Percentiles rank a stretch among this genome's conserved stretches.
Conservation (phyloP, 2,113 vertebrate species). For the Solenodon paradoxus region DNA sequence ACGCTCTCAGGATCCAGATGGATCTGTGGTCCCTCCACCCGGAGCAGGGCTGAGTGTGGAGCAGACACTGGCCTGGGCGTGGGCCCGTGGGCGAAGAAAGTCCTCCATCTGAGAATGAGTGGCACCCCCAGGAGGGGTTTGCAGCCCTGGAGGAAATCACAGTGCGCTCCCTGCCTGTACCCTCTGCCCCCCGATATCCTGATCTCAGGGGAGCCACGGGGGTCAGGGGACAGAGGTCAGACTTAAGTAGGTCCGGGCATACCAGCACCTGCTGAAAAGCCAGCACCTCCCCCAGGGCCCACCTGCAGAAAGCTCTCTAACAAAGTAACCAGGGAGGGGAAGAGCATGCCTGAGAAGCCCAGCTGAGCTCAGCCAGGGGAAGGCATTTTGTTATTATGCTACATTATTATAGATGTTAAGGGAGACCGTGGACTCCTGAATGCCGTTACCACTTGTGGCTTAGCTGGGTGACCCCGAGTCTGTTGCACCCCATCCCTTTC, state of each 20-base stretch:
- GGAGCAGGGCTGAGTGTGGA: neutral
- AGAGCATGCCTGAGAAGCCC: neutral
- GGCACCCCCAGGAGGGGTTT: neutral
- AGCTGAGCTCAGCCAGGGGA: neutral
- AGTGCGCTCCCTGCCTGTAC: neutral
- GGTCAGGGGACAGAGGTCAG: neutral
- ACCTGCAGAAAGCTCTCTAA: neutral
- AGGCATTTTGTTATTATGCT: neutral
- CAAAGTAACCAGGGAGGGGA: neutral
- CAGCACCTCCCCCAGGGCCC: neutral
- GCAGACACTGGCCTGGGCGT: neutral
- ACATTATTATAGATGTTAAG: neutral
- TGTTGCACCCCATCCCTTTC: no score
- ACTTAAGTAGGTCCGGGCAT: neutral
- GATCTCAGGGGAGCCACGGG: no score
- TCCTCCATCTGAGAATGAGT: neutral
- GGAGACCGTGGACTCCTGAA: neutral
- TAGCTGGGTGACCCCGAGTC: neutral
- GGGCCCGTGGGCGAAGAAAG: neutral
- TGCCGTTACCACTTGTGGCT: neutral
- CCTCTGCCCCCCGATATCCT: neutral
- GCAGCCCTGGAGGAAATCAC: neutral
- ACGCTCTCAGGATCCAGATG: slow-evolving; percentile 35
- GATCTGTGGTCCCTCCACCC: neutral
- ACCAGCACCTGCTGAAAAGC: neutral